Evolutionary conservation across 2,113 vertebrate genomes (phyloP), one percentile per base, ranked within the genome.

Genomic region (Micronycteris hirsuta): DNA sequence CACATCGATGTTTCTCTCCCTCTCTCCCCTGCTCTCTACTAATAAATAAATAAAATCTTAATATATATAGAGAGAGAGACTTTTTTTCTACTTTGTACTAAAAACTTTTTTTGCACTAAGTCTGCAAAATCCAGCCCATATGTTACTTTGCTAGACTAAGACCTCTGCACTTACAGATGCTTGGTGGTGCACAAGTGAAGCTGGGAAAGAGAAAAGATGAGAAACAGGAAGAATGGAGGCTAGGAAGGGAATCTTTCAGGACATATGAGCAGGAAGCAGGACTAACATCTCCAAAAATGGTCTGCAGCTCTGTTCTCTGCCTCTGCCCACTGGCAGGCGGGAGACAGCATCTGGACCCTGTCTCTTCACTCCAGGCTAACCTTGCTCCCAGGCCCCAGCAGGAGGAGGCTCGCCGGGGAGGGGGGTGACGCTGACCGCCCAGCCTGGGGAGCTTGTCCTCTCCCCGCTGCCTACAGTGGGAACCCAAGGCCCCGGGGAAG

Each of bases 341-440:
- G 58, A 56, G 45, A 70, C 31, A 19, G 65, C 36, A 17, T 38
- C 24, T 28, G 54, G 52, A 65, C 11, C 22, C 68, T 2, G 17
- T n/a, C 58, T 52, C 16, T 74, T 33, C n/a, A 13, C 20, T 76
- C 73, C 36, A 24, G 12, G 14, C 77, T 54, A 56, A 47, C 3
- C 45, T 28, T 24, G 26, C 26, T 73, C 36, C 58, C 38, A 28
- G 78, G 47, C 5, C 8, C 24, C 58, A 63, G 49, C 12, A 4
- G 13, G 10, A 54, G 11, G 41, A 65, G n/a, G 20, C 58, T 52
- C 1, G 1, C 7, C n/a, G 36, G 6, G 5, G 7, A 10, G 54
- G 13, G 7, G 5, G 41, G 31, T 28, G 4, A 12, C 0, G 1
- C 43, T 17, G 31, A 26, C 7, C 2, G 2, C 12, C 2, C 24